phyloP scores from a whole-genome alignment of 2,797 vertebrate genomes.

The Myiotriccus ornatus region DNA sequence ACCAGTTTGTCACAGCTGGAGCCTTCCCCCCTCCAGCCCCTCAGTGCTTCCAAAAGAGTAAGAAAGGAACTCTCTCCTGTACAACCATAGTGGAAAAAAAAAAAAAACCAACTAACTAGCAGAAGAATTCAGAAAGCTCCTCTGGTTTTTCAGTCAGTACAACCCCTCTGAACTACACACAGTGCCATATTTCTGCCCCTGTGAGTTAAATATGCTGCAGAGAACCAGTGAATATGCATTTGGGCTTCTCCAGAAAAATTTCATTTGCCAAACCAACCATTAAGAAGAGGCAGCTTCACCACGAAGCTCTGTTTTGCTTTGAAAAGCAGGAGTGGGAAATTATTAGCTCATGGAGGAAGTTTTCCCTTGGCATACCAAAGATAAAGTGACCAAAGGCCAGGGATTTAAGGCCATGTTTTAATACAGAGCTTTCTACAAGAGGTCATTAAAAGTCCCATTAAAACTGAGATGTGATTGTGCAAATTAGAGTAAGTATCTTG shows the following conservation, averaged over 20 bases:
- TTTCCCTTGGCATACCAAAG: background rate
- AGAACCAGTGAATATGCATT: background rate
- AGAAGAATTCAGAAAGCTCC: background rate
- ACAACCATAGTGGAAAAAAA: background rate
- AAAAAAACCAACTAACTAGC: background rate
- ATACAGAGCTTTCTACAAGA: background rate
- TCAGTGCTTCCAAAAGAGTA: background rate
- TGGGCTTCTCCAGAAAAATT: background rate
- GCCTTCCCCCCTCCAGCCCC: background rate
- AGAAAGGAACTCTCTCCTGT: constrained; percentile 1
- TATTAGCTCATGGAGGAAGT: constrained; percentile 7
- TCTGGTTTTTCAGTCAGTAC: background rate
- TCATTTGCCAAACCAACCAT: constrained; percentile 9
- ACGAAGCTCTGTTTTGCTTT: background rate
- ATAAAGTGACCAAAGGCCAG: constrained; percentile 20
- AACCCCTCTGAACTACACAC: background rate
- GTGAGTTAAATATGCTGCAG: background rate
- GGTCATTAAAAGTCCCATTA: background rate
- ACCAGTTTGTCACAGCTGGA: background rate
- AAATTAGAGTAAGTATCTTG: background rate
- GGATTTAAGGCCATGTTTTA: background rate
- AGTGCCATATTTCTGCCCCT: background rate
- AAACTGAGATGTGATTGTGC: background rate
- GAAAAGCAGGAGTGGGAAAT: background rate
- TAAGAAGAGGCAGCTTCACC: constrained; percentile 20